Evolutionary conservation across 2,113 vertebrate species (phyloP).

Genomic region (Ramphastos sulfuratus): DNA sequence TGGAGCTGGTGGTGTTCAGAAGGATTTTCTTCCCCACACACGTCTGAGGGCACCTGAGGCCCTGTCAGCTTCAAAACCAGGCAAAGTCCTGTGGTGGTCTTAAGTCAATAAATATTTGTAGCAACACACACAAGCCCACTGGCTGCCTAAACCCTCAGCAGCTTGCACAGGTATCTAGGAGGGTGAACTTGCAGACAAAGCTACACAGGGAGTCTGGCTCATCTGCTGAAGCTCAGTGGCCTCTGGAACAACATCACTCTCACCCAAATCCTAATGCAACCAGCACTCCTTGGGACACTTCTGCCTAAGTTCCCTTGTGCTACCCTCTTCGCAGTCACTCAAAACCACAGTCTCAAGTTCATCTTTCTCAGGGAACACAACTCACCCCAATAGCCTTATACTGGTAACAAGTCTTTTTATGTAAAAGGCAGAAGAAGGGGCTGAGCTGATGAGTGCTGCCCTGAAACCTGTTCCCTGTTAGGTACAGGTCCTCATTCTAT

Average conservation of each 20-base stretch:
- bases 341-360: background rate
- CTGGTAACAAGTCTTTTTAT: background rate
- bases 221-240: background rate
- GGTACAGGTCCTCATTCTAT: background rate
- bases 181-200: background rate
- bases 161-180: background rate
- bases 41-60: background rate
- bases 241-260: background rate
- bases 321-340: background rate
- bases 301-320: background rate
- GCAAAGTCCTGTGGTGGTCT: background rate
- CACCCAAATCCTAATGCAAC: background rate
- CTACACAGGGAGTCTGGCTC: background rate
- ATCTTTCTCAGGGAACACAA: background rate
- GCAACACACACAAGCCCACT: background rate
- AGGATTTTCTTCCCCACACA: fast-evolving
- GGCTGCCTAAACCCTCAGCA: background rate
- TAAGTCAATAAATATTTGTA: background rate
- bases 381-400: background rate
- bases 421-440: background rate
- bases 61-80: background rate
- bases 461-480: background rate
- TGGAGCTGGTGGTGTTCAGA: background rate
- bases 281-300: background rate
- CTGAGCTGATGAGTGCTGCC: background rate